Percentiles rank a stretch among this genome's conserved stretches.
Conservation (phyloP, 2,113 vertebrate species). For the Gopherus flavomarginatus region DNA sequence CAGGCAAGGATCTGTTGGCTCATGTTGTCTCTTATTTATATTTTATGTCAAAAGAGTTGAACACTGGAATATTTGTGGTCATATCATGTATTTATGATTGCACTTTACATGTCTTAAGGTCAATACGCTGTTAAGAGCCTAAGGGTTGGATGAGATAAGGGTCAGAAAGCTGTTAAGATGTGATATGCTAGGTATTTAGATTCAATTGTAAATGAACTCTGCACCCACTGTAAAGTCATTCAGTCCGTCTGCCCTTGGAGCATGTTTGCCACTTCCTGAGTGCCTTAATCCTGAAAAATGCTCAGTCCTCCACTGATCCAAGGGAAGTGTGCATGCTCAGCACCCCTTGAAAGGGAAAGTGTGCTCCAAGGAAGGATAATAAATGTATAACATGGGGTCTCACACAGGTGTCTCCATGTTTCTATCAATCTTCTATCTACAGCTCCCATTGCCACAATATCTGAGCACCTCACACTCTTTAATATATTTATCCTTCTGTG, state of each 20-base stretch:
- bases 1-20: conserved; percentile 49
- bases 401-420: not conserved
- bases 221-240: not conserved
- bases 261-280: not conserved
- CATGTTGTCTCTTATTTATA: conserved; percentile 36
- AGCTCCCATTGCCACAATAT: not conserved
- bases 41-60: not conserved
- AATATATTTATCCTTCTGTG: not conserved
- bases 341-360: not conserved
- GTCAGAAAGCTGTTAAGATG: not conserved
- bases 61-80: conserved; percentile 3
- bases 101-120: not conserved
- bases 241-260: not conserved
- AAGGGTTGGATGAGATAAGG: rapidly evolving
- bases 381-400: not conserved
- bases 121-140: not conserved
- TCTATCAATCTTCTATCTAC: not conserved
- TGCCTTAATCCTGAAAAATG: not conserved
- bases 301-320: not conserved
- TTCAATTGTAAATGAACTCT: not conserved
- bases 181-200: not conserved
- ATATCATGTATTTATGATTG: not conserved
- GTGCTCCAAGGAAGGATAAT: not conserved
- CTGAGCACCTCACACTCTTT: not conserved
- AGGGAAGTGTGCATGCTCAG: not conserved